phyloP scores from a whole-genome alignment of 2,113 vertebrate genomes.

The Microcebus griseorufus region DNA sequence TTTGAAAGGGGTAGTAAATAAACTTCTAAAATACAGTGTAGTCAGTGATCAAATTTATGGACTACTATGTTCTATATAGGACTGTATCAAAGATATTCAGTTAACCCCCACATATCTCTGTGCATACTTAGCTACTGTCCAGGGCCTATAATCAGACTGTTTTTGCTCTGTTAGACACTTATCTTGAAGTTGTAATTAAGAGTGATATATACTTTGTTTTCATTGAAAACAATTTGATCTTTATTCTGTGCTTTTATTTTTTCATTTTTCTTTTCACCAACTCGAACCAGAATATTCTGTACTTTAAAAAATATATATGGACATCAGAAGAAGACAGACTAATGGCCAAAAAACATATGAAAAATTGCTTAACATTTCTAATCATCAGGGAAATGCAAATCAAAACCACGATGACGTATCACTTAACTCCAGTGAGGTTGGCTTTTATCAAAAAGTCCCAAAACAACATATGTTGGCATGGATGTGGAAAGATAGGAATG shows the following conservation, averaged over 20 bases:
- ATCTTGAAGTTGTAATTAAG: constrained; percentile 32
- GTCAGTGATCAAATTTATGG: background rate
- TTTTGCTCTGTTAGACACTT: background rate
- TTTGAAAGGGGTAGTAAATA: background rate
- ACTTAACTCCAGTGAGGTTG: no score
- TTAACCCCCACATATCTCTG: background rate
- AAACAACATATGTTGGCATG: no score
- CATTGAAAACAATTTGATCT: background rate
- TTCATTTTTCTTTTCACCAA: background rate
- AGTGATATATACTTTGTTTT: background rate
- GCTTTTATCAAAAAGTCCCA: no score
- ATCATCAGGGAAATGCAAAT: no score
- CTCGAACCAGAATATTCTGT: background rate
- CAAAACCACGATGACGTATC: no score
- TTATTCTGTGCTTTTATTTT: background rate
- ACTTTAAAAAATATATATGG: background rate
- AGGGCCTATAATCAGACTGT: background rate
- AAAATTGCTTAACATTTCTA: no score
- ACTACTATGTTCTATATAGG: background rate
- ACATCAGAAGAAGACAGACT: no score
- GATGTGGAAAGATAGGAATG: no score
- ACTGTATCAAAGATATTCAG: background rate
- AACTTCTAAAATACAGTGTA: constrained; percentile 20
- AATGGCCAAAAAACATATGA: no score
- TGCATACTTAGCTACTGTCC: background rate